These are phyloP conservation scores for Chelonus formosanus DNA, from an alignment of 2,888 invertebrate genomes.

Conservation along the genomic window DNA sequence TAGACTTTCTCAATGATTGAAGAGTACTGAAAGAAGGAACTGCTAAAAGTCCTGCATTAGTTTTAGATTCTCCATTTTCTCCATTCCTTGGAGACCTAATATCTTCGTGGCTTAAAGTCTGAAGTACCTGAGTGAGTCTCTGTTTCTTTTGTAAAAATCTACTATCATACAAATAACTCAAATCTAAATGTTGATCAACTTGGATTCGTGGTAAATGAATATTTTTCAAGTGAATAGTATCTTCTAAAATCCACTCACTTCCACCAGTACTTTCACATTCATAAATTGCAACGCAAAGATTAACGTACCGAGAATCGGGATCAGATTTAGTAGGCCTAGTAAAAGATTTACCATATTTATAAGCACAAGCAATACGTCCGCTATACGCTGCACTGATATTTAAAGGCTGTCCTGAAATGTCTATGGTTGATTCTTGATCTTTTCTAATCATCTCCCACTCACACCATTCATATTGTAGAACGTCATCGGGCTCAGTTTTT, in stretches of 20 bases:
- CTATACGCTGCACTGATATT: constrained; percentile 98
- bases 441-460: constrained; percentile 91
- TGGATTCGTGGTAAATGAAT: constrained; percentile 86
- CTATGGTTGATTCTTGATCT: constrained; percentile 72
- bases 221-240: constrained; percentile 92
- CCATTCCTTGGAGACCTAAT: constrained; percentile 71
- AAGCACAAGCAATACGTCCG: constrained; percentile 96
- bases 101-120: constrained; percentile 83
- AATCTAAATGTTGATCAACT: constrained; percentile 82
- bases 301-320: constrained; percentile 84
- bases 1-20: constrained; percentile 85
- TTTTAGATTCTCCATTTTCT: constrained; percentile 59
- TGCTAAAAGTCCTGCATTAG: constrained; percentile 72
- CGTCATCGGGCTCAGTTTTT: constrained; percentile 61
- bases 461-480: constrained; percentile 76
- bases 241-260: constrained; percentile 93
- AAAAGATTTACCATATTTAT: constrained; percentile 91
- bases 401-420: constrained; percentile 82
- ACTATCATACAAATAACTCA: constrained; percentile 83
- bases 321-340: constrained; percentile 80
- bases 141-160: constrained; percentile 84
- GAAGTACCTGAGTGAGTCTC: constrained; percentile 81
- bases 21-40: constrained; percentile 92
- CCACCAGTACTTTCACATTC: constrained; percentile 99
- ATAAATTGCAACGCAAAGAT: constrained; percentile 94